Conservation (phyloP, 1,140 invertebrate genomes). For the Ladona fulva region DNA sequence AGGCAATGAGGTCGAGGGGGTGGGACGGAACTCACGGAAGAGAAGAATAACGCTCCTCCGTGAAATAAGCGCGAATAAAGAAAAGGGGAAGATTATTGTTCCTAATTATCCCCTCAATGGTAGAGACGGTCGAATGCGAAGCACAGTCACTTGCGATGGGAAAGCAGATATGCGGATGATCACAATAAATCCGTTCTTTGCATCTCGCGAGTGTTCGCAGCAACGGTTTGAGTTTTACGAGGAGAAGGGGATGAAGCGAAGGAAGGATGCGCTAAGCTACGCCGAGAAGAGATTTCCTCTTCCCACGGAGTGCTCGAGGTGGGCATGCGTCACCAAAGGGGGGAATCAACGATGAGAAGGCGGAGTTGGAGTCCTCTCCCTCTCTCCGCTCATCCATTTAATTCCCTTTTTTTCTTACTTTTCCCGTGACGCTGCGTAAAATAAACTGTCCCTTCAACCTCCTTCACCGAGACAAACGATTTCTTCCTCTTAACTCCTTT, state of each 20-base stretch:
- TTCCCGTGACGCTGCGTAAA: slow-evolving; percentile 2
- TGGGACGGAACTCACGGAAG: neutral
- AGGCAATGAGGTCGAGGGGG: neutral
- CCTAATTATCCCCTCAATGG: too few relatives aligned
- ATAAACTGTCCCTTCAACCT: neutral
- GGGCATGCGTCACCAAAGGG: neutral
- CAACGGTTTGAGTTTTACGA: too few relatives aligned
- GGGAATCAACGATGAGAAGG: neutral
- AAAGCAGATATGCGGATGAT: too few relatives aligned
- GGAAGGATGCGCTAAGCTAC: neutral
- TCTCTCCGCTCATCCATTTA: neutral
- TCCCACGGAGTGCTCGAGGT: neutral
- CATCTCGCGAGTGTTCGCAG: too few relatives aligned
- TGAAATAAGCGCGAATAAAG: too few relatives aligned
- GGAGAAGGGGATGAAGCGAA: neutral
- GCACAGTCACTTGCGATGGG: neutral
- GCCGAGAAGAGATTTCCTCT: neutral
- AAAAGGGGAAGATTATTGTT: too few relatives aligned
- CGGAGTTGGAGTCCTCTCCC: neutral
- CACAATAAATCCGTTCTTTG: too few relatives aligned
- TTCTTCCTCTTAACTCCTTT: neutral
- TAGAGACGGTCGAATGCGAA: neutral
- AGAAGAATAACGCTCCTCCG: neutral
- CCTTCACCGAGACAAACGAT: neutral
- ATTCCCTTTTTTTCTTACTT: neutral